Percentiles rank a stretch among this genome's conserved stretches.
These are phyloP conservation scores for Montipora capricornis DNA, from an alignment of 64 coral and sea anemone species.

Conservation along the genomic window DNA sequence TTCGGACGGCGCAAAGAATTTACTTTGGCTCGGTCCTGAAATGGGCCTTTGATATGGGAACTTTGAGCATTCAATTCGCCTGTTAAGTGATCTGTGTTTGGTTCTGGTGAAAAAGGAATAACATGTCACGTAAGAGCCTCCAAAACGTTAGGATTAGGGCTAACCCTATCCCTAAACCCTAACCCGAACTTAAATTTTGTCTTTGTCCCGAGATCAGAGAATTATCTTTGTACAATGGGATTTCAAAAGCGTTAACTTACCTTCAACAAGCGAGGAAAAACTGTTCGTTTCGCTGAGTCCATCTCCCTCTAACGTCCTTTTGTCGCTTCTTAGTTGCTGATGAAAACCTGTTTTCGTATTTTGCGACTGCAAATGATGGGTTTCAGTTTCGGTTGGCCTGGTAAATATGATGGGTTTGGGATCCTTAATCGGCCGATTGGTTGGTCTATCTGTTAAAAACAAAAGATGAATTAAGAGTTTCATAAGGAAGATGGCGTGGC, in stretches of 20 bases:
- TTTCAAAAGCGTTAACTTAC: background rate
- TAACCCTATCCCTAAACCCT: too few relatives aligned
- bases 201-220: background rate
- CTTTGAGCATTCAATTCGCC: background rate
- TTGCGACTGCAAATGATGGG: constrained; percentile 5
- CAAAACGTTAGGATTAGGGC: too few relatives aligned
- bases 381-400: background rate
- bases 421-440: background rate
- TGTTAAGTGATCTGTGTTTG: background rate
- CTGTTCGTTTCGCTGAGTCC: constrained; percentile 18
- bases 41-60: background rate
- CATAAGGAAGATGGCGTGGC: too few relatives aligned
- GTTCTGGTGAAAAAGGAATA: background rate
- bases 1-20: background rate
- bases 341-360: background rate
- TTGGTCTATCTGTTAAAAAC: background rate
- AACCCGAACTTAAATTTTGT: background rate
- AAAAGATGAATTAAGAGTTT: background rate
- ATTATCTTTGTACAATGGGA: background rate
- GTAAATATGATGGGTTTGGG: constrained; percentile 45
- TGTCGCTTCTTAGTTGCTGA: background rate
- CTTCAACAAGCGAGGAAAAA: constrained; percentile 34
- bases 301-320: background rate
- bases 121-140: background rate
- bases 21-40: background rate